Evolutionary conservation across 2,113 vertebrate species (phyloP).

Genomic region (Bambusicola thoracicus): DNA sequence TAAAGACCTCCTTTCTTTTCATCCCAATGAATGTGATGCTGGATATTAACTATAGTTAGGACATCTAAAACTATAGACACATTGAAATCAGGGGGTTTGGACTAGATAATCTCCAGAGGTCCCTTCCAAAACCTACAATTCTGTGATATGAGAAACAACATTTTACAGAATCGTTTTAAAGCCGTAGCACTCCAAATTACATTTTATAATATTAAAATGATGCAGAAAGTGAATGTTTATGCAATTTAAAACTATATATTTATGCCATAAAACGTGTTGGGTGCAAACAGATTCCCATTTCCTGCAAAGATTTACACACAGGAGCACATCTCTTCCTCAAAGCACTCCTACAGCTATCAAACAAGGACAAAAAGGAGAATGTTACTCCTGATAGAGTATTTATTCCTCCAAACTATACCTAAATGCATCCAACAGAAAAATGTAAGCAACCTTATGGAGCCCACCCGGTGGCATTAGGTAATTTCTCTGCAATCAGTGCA

Average conservation of each 20-base stretch:
- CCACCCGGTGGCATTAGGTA: accelerated
- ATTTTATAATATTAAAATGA: background rate
- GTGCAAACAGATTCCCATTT: background rate
- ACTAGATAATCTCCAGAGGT: no score
- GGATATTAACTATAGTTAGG: background rate
- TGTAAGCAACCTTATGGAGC: background rate
- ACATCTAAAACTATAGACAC: background rate
- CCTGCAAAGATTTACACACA: background rate
- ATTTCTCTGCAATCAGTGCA: background rate
- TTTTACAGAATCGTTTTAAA: background rate
- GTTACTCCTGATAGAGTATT: background rate
- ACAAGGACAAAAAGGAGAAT: background rate
- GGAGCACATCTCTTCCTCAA: background rate
- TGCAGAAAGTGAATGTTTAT: background rate
- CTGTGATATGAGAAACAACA: background rate
- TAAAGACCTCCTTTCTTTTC: background rate
- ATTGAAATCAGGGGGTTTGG: background rate
- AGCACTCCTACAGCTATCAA: background rate
- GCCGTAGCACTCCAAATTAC: background rate
- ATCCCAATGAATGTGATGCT: background rate
- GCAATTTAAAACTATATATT: background rate
- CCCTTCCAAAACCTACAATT: no score
- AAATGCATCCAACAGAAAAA: background rate
- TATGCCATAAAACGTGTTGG: background rate
- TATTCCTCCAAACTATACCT: background rate